Evolutionary conservation across 2,888 invertebrate species (phyloP).

Genomic region (Chymomyza caudatula): DNA sequence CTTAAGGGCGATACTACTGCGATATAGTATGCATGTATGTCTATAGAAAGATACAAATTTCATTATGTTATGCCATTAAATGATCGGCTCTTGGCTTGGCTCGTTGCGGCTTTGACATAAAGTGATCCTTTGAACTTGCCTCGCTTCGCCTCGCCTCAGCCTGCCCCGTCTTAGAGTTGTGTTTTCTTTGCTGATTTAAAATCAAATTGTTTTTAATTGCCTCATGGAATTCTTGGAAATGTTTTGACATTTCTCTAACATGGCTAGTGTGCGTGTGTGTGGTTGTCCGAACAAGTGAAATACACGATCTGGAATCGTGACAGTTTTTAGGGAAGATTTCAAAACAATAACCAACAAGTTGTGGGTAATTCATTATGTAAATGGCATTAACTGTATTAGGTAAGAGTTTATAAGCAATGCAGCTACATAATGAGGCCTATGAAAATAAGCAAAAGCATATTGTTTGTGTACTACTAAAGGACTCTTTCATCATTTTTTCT

Average conservation of each 20-base stretch:
- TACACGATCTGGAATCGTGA: not conserved
- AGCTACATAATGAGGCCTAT: too few relatives aligned
- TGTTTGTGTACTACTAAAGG: too few relatives aligned
- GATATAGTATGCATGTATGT: conserved; percentile 21
- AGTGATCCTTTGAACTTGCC: conserved; percentile 30
- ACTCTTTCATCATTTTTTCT: too few relatives aligned
- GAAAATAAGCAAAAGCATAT: too few relatives aligned
- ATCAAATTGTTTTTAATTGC: conserved; percentile 68
- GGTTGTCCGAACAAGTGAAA: not conserved
- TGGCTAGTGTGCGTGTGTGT: conserved; percentile 8
- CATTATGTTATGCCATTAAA: conserved; percentile 67
- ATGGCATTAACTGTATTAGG: not conserved
- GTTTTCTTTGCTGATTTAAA: conserved; percentile 64
- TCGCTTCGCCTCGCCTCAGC: not conserved
- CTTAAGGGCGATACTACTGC: conserved; percentile 36
- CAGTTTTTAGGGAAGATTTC: not conserved
- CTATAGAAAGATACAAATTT: conserved; percentile 49
- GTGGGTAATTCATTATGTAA: not conserved
- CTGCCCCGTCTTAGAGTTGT: conserved; percentile 20
- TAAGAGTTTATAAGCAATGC: too few relatives aligned
- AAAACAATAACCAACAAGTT: not conserved
- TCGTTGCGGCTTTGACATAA: conserved; percentile 5
- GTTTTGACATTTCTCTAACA: conserved; percentile 48
- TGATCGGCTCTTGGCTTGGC: conserved; percentile 39
- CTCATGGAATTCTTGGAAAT: conserved; percentile 51